These are phyloP conservation scores for Mnemiopsis leidyi DNA, from an alignment of 37 sponge, comb jelly and placozoan species.

Conservation along the genomic window DNA sequence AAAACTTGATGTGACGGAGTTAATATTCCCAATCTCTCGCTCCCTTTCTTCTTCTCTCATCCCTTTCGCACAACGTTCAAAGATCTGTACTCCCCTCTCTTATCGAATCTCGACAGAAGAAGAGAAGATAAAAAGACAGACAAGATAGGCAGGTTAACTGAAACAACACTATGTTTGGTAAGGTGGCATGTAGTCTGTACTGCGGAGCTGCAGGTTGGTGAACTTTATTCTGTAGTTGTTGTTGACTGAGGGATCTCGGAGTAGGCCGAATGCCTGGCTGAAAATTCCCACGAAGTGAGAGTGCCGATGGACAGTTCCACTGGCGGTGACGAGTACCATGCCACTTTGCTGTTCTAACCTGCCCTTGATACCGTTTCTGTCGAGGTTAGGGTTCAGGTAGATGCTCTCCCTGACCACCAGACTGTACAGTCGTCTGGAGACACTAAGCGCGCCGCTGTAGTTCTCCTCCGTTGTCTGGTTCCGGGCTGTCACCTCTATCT, in stretches of 20 bases:
- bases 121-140: no score
- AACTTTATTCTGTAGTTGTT: slow-evolving; percentile 43
- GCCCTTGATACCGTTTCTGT: slow-evolving; percentile 28
- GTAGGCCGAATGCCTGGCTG: slow-evolving; percentile 13
- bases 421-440: slow-evolving; percentile 15
- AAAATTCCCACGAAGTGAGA: slow-evolving; percentile 42
- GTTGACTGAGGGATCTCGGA: slow-evolving; percentile 21
- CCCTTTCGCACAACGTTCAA: no score
- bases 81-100: no score
- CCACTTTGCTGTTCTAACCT: background rate
- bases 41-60: no score
- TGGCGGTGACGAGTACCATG: background rate
- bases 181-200: slow-evolving; percentile 28
- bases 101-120: no score
- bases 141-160: no score
- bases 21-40: no score
- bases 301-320: slow-evolving; percentile 36
- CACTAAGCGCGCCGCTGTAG: slow-evolving; percentile 1
- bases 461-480: slow-evolving; percentile 28
- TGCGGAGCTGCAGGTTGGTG: slow-evolving; percentile 24
- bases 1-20: background rate
- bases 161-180: slow-evolving; percentile 56
- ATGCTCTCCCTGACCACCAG: slow-evolving; percentile 51
- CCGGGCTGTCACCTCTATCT: slow-evolving; percentile 15
- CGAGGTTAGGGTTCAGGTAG: slow-evolving; percentile 43